Percentiles rank a stretch among this genome's conserved stretches.
Conservation (phyloP, 1,140 invertebrate genomes). For the Cydia fagiglandana region DNA sequence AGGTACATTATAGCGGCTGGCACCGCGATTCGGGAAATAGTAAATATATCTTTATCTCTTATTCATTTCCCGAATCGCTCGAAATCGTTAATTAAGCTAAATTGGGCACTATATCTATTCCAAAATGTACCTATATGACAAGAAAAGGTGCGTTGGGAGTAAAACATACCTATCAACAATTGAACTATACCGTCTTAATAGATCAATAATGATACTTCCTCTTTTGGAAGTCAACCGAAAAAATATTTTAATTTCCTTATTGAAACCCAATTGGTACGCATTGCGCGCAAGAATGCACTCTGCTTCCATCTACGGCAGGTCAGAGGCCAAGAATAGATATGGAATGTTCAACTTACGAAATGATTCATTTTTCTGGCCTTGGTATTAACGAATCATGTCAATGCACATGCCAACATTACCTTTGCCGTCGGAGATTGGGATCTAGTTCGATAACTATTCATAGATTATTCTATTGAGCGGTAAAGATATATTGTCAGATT, state of each 20-base stretch:
- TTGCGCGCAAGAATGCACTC: background rate
- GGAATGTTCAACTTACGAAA: background rate
- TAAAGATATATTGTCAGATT: background rate
- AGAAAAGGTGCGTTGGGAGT: no score
- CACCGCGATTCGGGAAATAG: no score
- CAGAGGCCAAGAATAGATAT: background rate
- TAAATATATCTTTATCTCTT: no score
- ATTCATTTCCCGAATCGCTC: no score
- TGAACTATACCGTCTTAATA: background rate
- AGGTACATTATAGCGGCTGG: no score
- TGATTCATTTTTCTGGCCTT: slow-evolving; percentile 14
- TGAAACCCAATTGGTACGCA: background rate
- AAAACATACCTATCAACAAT: no score
- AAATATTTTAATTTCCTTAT: background rate
- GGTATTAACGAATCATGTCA: slow-evolving; percentile 10
- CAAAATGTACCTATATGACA: no score
- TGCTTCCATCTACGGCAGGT: background rate
- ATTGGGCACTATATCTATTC: no score
- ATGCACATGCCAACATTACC: background rate
- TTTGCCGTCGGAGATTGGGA: background rate
- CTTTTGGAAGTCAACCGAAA: background rate
- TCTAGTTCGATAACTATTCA: background rate
- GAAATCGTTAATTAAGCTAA: no score
- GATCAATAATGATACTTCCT: no score
- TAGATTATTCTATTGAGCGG: background rate